Evolutionary conservation across 2,113 vertebrate genomes (phyloP), one percentile per base, ranked within the genome.

Genomic region (Petromus typicus): DNA sequence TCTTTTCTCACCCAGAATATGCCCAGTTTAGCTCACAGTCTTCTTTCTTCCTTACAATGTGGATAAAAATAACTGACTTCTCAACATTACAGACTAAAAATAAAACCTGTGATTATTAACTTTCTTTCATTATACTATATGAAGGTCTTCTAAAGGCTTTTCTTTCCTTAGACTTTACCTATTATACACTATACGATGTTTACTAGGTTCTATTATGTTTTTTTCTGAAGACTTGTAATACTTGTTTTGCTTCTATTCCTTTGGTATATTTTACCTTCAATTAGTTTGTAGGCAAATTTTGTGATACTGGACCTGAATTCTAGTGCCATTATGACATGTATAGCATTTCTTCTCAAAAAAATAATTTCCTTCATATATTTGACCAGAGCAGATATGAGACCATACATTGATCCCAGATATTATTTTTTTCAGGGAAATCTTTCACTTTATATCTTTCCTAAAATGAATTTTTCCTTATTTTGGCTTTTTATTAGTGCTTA

Each of bases 401-500:
- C 48, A 63, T 81, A 61, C 30, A 40, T 81, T 93, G 57, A 22
- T 76, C 14, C 27, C 48, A 57, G 23, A 4, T 85, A 71, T 2
- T 8, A 57, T 40, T 43, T 25, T 80, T 61, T 59, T 84, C 16
- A 80, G 64, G 81, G 40, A 93, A 86, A 66, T 45, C 7, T 75
- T 64, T 80, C 51, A 76, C 57, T 61, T 91, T 71, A 45, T 61
- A n/a, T 54, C 43, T 87, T 87, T 54, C 37, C 40, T 67, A 37
- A 81, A 75, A 59, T 40, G 27, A 57, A 2, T 45, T 81, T 90
- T 75, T 76, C 23, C 61, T 87, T 93, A 57, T 67, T 88, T 82
- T 87, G 76, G 23, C 11, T 48, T 88, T 83, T 95, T 86, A 61
- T 84, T 92, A 57, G 71, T 93, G 78, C 54, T 95, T 67, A 69